Base-by-base conservation (phyloP, 2,888 invertebrate genomes). In the Habroteleia sp. region DNA sequence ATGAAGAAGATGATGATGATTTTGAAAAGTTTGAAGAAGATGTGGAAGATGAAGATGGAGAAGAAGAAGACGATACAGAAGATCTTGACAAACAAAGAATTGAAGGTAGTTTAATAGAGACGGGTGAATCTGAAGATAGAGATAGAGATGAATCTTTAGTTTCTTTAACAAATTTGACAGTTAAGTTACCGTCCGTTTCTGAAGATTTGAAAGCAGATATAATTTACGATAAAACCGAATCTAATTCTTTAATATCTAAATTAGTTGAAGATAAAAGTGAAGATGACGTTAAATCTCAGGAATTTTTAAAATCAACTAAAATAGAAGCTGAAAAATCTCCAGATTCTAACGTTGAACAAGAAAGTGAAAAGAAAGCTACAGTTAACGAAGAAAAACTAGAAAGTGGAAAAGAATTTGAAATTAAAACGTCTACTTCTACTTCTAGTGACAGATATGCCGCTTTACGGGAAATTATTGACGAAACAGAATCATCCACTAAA, bases 381-480 rank as follows among this genome's bases (percentile, higher is more conserved):
- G 20, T 20, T 20, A 20, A 2, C 4, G 20, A 20, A 20, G 20
- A 20, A 20, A 20, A 20, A 20, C 4, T 4, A 1, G 20, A 50
- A 7, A 11, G 0, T 6, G 79, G 77, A 2, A 86, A 89, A 1
- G 90, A 90, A 16, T 72, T 81, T 0, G 91, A 90, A 75, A 85
- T 81, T 2, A 91, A 91, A 63, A 89, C 88, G 79, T 89, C 89
- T 6, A 87, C 89, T 11, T 89, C 90, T 0, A 89, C 89, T 54
- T 89, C 90, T n/a, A 91, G 90, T 77, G 95, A 95, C 87, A 92
- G 93, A 81, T 96, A 96, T 84, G 96, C 96, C 0, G 96, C 96
- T 0, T 87, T 96, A 46, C 90, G 96, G 0, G 95, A 95, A 83
- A 92, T 93, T 6, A 94, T 94, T 27, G 84, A 85, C 27, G 84